Evolutionary conservation across 1,140 invertebrate genomes (phyloP).

Genomic region (Uloborus diversus): DNA sequence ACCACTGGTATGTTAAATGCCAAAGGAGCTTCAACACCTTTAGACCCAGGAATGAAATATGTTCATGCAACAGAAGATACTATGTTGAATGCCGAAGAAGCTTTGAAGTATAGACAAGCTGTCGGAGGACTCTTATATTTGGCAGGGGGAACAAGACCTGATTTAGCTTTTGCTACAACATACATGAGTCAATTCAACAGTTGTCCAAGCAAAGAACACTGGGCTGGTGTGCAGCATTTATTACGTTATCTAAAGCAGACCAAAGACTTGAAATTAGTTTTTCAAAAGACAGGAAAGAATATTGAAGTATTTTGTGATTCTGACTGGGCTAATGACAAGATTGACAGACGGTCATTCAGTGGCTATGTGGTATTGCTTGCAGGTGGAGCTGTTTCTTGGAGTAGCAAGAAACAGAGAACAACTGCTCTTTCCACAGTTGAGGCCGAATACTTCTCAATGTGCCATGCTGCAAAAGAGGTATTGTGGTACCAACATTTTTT

Average conservation of each 20-base stretch:
- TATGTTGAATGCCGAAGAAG: conserved; percentile 4
- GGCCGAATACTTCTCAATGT: conserved; percentile 66
- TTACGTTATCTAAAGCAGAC: conserved; percentile 58
- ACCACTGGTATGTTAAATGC: conserved; percentile 3
- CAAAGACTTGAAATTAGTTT: not conserved
- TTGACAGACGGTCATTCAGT: conserved; percentile 61
- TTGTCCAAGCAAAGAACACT: conserved; percentile 55
- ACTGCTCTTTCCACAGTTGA: conserved; percentile 59
- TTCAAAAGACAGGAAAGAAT: not conserved
- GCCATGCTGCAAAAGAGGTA: conserved; percentile 62
- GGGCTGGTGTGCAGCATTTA: conserved; percentile 62
- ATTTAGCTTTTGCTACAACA: conserved; percentile 65
- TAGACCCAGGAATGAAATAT: conserved; percentile 15
- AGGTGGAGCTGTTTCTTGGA: not conserved
- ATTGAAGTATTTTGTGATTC: not conserved
- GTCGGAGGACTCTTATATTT: conserved; percentile 65
- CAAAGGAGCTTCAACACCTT: conserved; percentile 15
- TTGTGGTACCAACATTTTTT: conserved; percentile 61
- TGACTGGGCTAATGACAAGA: conserved; percentile 62
- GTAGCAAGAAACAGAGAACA: conserved; percentile 2
- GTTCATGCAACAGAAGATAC: not conserved
- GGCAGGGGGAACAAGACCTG: conserved; percentile 63
- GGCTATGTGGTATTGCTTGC: not conserved
- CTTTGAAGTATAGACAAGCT: conserved; percentile 60
- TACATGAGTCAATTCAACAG: conserved; percentile 66